Evolutionary conservation across 1,140 invertebrate genomes (phyloP).

Genomic region (Chelonus insularis): DNA sequence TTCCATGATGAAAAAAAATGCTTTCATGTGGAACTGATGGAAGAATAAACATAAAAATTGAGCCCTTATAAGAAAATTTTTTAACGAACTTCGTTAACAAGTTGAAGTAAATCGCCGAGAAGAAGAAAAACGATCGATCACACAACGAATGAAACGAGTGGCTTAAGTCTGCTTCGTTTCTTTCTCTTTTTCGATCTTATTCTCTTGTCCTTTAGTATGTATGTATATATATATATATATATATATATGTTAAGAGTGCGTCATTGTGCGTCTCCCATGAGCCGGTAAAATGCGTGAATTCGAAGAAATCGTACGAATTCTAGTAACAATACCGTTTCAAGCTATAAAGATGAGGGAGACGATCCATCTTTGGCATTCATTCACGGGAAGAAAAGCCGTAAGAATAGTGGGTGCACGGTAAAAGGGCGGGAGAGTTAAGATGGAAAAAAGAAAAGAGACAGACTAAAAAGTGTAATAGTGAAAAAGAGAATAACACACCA

Average conservation of each 20-base stretch:
- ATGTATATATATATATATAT: constrained; percentile 8
- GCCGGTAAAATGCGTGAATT: constrained; percentile 41
- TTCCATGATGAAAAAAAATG: neutral
- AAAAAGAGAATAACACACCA: too few relatives aligned
- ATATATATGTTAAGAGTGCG: neutral
- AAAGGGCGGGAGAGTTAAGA: too few relatives aligned
- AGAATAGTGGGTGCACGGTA: too few relatives aligned
- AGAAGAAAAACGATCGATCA: constrained; percentile 35
- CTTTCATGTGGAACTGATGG: neutral
- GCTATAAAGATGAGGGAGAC: constrained; percentile 28
- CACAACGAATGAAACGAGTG: constrained; percentile 22
- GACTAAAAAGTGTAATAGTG: too few relatives aligned
- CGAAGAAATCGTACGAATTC: constrained; percentile 44
- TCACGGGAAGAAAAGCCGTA: constrained; percentile 39
- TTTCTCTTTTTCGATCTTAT: neutral
- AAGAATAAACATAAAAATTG: constrained; percentile 3
- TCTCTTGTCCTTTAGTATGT: neutral
- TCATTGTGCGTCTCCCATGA: constrained; percentile 20
- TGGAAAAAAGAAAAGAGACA: too few relatives aligned
- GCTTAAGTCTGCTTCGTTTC: constrained; percentile 4
- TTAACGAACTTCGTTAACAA: constrained; percentile 25
- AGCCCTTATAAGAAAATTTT: neutral
- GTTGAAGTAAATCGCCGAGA: constrained; percentile 18
- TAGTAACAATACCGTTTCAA: constrained; percentile 38
- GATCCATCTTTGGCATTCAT: constrained; percentile 53